Percentiles rank a stretch among this genome's conserved stretches.
phyloP scores from a whole-genome alignment of 2,113 vertebrate species.

The Triplophysa siluroides region DNA sequence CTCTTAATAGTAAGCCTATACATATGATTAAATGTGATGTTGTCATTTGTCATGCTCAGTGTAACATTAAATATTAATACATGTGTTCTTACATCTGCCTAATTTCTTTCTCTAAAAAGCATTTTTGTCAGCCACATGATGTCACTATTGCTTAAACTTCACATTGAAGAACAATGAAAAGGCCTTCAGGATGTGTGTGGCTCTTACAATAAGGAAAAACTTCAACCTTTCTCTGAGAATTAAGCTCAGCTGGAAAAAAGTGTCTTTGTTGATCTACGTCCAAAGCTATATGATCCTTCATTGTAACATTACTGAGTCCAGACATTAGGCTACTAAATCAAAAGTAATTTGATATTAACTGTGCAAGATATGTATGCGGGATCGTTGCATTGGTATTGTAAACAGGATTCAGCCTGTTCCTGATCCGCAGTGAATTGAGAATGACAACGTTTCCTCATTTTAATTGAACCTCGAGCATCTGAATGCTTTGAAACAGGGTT shows the following conservation, averaged over 20 bases:
- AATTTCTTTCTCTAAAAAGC: background rate
- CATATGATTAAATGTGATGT: too few species aligned
- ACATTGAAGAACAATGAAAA: background rate
- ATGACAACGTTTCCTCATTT: constrained; percentile 20
- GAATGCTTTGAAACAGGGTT: constrained; percentile 1
- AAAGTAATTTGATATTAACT: background rate
- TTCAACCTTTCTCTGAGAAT: background rate
- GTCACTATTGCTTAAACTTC: constrained; percentile 37
- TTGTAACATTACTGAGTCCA: background rate
- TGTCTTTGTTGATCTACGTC: background rate
- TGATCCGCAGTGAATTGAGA: constrained; percentile 23
- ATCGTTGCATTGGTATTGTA: background rate
- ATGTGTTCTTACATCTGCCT: background rate
- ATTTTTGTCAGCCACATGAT: constrained; percentile 7
- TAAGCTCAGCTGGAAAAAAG: background rate
- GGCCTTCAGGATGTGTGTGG: background rate
- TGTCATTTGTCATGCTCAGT: too few species aligned
- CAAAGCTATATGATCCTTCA: background rate
- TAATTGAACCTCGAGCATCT: constrained; percentile 28
- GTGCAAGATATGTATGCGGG: background rate
- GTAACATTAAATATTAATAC: too few species aligned
- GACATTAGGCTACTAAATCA: background rate
- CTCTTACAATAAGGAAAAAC: background rate
- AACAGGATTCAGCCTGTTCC: constrained; percentile 36
- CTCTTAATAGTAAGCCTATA: too few species aligned